Conservation (phyloP, 2,888 invertebrate species). For the Tenthredo livida region DNA sequence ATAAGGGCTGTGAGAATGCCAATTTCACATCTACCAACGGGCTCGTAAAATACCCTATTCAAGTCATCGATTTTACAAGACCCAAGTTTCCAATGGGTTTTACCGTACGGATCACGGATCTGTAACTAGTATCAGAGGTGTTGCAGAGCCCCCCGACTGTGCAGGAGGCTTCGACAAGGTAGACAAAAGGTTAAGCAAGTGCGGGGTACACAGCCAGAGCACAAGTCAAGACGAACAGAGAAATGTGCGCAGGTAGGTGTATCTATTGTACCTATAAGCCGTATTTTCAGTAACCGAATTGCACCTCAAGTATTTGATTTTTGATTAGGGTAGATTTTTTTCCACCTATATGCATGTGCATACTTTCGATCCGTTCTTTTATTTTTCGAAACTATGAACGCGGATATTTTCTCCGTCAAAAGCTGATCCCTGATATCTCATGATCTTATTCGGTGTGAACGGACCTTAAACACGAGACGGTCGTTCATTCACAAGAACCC, state of each 20-base stretch:
- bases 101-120: slow-evolving; percentile 26
- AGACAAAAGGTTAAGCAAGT: slow-evolving; percentile 46
- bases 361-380: not conserved
- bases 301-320: not conserved
- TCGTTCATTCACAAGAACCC: slow-evolving; percentile 59
- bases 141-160: slow-evolving; percentile 6
- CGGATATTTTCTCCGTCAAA: not conserved
- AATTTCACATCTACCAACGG: not conserved
- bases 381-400: not conserved
- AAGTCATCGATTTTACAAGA: not conserved
- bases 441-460: slow-evolving; percentile 35
- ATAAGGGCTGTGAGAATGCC: not conserved
- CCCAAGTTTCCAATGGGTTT: not conserved
- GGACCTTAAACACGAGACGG: slow-evolving; percentile 47
- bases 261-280: not conserved
- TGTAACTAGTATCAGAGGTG: slow-evolving; percentile 11
- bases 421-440: not conserved
- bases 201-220: not conserved
- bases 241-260: not conserved
- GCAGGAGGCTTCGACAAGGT: slow-evolving; percentile 24
- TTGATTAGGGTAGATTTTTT: not conserved
- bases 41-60: not conserved
- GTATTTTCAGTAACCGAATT: not conserved
- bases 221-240: not conserved
- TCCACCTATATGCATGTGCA: not conserved